Evolutionary conservation across 2,113 vertebrate genomes (phyloP).

Genomic region (Python bivittatus): DNA sequence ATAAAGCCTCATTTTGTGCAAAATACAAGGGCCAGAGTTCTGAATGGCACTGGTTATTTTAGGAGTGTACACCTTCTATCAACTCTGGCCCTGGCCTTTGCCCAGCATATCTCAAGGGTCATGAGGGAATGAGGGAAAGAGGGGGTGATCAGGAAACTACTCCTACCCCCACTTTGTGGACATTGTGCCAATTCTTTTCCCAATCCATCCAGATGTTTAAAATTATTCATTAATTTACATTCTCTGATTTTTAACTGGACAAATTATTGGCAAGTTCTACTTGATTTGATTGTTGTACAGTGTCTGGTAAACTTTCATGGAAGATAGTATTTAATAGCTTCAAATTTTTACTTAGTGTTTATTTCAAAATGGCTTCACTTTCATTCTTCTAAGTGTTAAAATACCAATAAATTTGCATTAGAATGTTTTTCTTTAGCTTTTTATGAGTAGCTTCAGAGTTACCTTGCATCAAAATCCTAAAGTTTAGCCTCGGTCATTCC

Average conservation of each 20-base stretch:
- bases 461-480: not conserved
- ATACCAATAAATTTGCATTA: not conserved
- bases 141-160: not conserved
- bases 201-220: not conserved
- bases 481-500: not conserved
- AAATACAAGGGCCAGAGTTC: not conserved
- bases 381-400: constrained; percentile 4
- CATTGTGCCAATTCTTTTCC: not conserved
- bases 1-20: not conserved
- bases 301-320: not conserved
- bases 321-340: not conserved
- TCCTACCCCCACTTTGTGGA: not conserved
- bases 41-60: not conserved
- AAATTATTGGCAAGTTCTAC: not conserved
- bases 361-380: not conserved
- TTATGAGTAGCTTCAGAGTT: not conserved
- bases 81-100: not conserved
- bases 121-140: too few relatives aligned
- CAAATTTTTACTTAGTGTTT: not conserved
- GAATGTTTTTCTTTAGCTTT: not conserved
- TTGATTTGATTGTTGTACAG: not conserved
- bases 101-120: not conserved
- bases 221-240: not conserved
- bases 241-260: not conserved
- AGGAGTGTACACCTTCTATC: not conserved